phyloP scores from a whole-genome alignment of 2,888 invertebrate species.

The Cephus pulcher region DNA sequence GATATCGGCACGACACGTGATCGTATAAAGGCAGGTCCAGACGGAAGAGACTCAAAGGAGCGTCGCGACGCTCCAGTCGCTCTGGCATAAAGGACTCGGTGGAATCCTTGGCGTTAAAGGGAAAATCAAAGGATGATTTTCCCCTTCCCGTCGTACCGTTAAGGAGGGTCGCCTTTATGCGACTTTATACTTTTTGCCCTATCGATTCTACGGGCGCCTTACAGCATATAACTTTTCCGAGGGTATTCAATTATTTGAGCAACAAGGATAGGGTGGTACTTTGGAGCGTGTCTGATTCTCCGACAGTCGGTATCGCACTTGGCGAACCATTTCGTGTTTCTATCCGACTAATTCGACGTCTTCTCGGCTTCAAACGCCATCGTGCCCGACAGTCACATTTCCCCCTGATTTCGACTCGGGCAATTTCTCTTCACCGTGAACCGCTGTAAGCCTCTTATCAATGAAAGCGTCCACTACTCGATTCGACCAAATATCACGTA shows the following conservation, averaged over 20 bases:
- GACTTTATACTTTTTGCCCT: not conserved
- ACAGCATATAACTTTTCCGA: not conserved
- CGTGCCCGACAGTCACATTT: not conserved
- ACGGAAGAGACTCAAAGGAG: not conserved
- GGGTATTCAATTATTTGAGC: not conserved
- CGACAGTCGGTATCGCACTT: not conserved
- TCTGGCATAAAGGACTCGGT: not conserved
- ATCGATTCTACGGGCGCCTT: not conserved
- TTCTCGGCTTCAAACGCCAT: not conserved
- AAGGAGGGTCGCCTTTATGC: not conserved
- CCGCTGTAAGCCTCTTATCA: not conserved
- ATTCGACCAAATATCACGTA: not conserved
- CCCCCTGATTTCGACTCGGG: not conserved
- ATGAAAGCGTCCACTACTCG: not conserved
- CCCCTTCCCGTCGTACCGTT: not conserved
- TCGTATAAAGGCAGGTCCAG: not conserved
- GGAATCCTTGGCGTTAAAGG: not conserved
- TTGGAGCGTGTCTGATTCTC: not conserved
- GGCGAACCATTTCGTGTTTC: not conserved
- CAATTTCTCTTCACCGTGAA: not conserved
- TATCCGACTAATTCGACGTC: not conserved
- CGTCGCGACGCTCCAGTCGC: not conserved
- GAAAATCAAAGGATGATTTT: not conserved
- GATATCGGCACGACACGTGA: not conserved
- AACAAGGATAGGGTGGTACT: not conserved